phyloP scores from a whole-genome alignment of 2,888 invertebrate genomes.

The Lasioglossum morio region DNA sequence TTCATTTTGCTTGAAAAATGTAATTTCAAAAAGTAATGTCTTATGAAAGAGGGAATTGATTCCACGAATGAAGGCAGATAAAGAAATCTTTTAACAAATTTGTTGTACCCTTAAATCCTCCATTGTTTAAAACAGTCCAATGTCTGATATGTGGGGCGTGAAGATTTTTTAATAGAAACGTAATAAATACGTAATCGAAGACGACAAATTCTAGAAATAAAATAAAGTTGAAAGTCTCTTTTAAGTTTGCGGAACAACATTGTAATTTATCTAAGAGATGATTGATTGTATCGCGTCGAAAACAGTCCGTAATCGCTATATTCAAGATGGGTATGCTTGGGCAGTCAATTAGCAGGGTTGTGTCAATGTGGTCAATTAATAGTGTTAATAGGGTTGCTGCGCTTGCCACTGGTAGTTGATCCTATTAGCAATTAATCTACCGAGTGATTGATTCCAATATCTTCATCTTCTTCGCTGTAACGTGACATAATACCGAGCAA shows the following conservation, averaged over 20 bases:
- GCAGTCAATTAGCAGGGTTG: not conserved
- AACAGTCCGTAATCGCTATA: not conserved
- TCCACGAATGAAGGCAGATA: not conserved
- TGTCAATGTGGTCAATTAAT: not conserved
- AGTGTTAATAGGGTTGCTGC: not conserved
- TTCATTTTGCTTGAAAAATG: no score
- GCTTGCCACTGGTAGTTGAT: not conserved
- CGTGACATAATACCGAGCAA: not conserved
- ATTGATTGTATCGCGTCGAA: not conserved
- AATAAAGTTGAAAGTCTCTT: not conserved
- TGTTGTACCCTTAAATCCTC: no score
- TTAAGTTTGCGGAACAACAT: not conserved
- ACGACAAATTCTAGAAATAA: not conserved
- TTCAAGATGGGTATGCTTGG: not conserved
- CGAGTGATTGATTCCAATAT: not conserved
- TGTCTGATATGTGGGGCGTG: no score
- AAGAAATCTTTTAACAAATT: no score
- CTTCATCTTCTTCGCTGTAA: not conserved
- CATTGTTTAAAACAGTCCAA: no score
- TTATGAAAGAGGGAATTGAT: not conserved
- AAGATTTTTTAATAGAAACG: no score
- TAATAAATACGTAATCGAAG: not conserved
- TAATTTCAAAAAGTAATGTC: not conserved
- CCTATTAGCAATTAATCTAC: not conserved
- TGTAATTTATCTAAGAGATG: not conserved